Evolutionary conservation across 1,140 invertebrate species (phyloP).

Genomic region (Nasonia longicornis): DNA sequence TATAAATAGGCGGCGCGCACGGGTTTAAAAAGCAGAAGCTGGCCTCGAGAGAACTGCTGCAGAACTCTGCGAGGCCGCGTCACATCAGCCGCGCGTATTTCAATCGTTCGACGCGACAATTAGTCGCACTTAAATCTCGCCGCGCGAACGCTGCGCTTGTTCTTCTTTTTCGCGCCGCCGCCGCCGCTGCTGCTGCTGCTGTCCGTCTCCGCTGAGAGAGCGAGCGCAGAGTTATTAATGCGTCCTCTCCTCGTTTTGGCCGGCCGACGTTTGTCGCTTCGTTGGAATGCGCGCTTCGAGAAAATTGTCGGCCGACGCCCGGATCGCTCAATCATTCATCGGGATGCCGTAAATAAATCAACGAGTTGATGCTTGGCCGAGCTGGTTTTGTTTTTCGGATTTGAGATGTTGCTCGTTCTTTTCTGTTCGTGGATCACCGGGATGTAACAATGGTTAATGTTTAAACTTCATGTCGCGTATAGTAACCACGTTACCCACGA

Average conservation of each 20-base stretch:
- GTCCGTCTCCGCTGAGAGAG: background rate
- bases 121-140: background rate
- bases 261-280: background rate
- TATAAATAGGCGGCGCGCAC: background rate
- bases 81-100: background rate
- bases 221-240: background rate
- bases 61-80: background rate
- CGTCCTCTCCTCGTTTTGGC: background rate
- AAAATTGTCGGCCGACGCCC: background rate
- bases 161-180: constrained; percentile 1
- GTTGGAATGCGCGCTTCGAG: background rate
- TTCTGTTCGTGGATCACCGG: no score
- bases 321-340: background rate
- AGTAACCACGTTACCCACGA: no score
- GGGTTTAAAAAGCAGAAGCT: background rate
- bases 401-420: no score
- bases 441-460: no score
- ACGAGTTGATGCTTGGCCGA: background rate
- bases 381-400: no score
- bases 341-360: background rate
- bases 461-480: no score
- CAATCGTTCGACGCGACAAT: background rate
- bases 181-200: background rate
- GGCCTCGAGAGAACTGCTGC: background rate
- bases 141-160: no score